Conservation (phyloP, 2,113 vertebrate genomes). For the Carettochelys insculpta region DNA sequence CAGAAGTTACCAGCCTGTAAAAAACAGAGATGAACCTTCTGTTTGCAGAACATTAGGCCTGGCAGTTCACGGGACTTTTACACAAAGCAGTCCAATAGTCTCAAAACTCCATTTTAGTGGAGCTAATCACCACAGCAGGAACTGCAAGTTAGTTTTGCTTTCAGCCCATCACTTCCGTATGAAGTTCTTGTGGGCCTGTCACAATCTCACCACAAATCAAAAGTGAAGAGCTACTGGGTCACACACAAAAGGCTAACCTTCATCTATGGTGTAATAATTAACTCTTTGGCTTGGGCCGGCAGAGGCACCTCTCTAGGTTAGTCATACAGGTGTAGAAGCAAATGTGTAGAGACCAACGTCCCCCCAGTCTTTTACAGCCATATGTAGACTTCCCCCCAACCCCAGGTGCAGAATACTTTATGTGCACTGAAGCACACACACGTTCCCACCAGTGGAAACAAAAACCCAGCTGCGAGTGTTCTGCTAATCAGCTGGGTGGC, state of each 20-base stretch:
- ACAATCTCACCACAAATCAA: background rate
- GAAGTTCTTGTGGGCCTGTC: background rate
- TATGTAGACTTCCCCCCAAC: no score
- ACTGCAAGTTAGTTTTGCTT: background rate
- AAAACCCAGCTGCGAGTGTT: no score
- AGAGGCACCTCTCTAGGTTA: background rate
- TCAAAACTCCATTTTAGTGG: background rate
- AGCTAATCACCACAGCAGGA: background rate
- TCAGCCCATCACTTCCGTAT: background rate
- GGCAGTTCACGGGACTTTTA: background rate
- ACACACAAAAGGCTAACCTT: background rate
- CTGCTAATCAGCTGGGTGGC: no score
- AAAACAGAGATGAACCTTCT: background rate
- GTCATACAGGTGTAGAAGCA: background rate
- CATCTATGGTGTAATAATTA: background rate
- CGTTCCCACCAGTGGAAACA: no score
- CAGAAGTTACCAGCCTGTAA: background rate
- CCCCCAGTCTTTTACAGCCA: no score
- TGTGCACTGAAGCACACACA: no score
- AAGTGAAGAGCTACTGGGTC: background rate
- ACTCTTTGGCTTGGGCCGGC: background rate
- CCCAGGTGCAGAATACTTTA: no score
- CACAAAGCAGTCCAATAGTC: background rate
- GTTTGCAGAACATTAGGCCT: no score
- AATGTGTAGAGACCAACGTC: no score